Conservation (phyloP, 2,797 vertebrate species). For the Clarias fuscus region DNA sequence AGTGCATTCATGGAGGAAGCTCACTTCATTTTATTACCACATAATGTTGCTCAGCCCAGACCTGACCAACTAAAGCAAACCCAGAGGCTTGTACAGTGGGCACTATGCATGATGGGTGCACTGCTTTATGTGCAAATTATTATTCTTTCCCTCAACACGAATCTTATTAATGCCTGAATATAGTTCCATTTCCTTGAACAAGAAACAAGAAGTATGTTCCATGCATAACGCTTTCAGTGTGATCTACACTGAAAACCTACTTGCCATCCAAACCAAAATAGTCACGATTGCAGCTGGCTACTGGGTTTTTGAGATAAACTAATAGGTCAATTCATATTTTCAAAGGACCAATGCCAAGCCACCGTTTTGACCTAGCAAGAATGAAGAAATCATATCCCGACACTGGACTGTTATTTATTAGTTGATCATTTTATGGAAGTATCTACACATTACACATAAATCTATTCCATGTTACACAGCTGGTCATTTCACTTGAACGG, state of each 20-base stretch:
- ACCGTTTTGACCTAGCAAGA: background rate
- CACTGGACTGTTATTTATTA: background rate
- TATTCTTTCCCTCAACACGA: too few relatives aligned
- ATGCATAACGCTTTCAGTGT: background rate
- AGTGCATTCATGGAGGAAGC: too few relatives aligned
- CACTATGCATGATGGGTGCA: too few relatives aligned
- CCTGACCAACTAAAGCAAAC: too few relatives aligned
- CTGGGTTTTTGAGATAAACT: background rate
- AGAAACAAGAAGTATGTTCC: background rate
- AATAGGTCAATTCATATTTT: background rate
- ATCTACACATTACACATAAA: background rate
- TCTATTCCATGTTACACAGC: background rate
- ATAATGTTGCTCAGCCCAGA: too few relatives aligned
- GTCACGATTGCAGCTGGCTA: background rate
- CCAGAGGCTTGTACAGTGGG: too few relatives aligned
- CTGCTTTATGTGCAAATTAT: too few relatives aligned
- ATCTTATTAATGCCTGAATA: background rate
- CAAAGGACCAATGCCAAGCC: background rate
- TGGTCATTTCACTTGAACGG: conserved; percentile 2
- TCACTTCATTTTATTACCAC: too few relatives aligned
- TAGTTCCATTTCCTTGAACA: conserved; percentile 4
- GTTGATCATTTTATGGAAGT: background rate
- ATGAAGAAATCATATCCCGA: background rate
- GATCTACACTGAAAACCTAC: background rate
- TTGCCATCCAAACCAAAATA: conserved; percentile 3